A percentile compares a stretch with the other conserved stretches of the same genome.
phyloP scores from a whole-genome alignment of 2,888 invertebrate genomes.

The Fragum fragum region DNA sequence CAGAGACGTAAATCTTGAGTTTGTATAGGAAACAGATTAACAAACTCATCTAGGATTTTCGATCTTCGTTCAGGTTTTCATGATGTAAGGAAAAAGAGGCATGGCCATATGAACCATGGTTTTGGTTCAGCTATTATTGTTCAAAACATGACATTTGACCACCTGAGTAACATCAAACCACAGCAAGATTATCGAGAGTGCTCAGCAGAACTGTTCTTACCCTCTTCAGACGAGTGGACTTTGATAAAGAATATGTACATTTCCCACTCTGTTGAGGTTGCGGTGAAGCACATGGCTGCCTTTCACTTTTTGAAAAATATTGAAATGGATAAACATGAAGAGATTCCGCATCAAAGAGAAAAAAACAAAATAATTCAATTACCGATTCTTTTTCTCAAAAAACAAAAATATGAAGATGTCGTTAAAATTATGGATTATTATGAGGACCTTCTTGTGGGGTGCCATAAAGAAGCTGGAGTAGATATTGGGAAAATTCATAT shows the following conservation, averaged over 20 bases:
- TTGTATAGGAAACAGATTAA: no score
- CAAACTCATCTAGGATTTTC: no score
- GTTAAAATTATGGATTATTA: constrained; percentile 32
- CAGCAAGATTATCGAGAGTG: constrained; percentile 2
- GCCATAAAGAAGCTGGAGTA: not conserved
- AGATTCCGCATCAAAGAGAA: not conserved
- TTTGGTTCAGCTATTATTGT: constrained; percentile 16
- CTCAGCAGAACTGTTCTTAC: not conserved
- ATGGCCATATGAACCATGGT: not conserved
- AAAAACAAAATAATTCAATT: not conserved
- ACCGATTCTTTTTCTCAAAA: not conserved
- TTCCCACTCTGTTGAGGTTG: not conserved
- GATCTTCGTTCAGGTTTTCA: not conserved
- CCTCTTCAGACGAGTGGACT: not conserved
- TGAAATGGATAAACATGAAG: not conserved
- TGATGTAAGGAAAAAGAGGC: not conserved
- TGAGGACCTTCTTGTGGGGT: not conserved
- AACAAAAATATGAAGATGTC: constrained; percentile 33
- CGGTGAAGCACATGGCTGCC: not conserved
- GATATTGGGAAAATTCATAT: constrained; percentile 21
- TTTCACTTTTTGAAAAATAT: constrained; percentile 3
- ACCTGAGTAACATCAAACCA: not conserved
- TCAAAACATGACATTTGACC: constrained; percentile 4
- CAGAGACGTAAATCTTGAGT: no score
- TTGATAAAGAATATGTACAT: not conserved